phyloP scores from a whole-genome alignment of 2,888 invertebrate species.

The Nymphalis polychloros region DNA sequence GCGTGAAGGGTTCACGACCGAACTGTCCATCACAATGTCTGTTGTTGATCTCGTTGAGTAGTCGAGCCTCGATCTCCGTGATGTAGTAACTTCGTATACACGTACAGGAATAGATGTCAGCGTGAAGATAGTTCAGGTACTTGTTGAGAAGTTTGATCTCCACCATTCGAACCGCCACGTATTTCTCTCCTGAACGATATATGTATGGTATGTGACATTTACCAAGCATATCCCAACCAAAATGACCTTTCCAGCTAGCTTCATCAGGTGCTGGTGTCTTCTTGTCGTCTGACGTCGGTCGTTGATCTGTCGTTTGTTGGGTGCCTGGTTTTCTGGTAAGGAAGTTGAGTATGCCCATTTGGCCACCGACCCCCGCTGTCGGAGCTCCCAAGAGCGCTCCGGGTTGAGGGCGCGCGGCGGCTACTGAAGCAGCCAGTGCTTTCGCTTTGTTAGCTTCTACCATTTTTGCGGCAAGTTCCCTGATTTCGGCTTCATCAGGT shows the following conservation, averaged over 20 bases:
- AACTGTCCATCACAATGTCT: constrained; percentile 95
- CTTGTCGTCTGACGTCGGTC: constrained; percentile 64
- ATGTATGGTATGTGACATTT: constrained; percentile 94
- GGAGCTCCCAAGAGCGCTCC: constrained; percentile 62
- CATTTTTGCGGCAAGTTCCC: constrained; percentile 93
- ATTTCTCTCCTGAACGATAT: constrained; percentile 90
- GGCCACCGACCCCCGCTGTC: constrained; percentile 67
- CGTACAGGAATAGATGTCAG: constrained; percentile 94
- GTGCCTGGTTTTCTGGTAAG: constrained; percentile 73
- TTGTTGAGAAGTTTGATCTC: constrained; percentile 94
- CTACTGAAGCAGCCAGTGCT: constrained; percentile 73
- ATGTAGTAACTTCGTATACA: constrained; percentile 96
- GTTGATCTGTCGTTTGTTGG: constrained; percentile 56
- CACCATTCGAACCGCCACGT: constrained; percentile 96
- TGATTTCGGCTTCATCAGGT: constrained; percentile 93
- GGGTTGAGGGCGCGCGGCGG: constrained; percentile 76
- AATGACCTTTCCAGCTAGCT: constrained; percentile 89
- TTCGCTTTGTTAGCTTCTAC: constrained; percentile 90
- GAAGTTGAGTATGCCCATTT: constrained; percentile 84
- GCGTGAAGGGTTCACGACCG: constrained; percentile 92
- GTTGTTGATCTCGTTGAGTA: constrained; percentile 95
- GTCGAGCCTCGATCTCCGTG: constrained; percentile 92
- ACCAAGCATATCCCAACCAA: constrained; percentile 95
- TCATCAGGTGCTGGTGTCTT: constrained; percentile 84
- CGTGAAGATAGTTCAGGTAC: constrained; percentile 93